phyloP scores from a whole-genome alignment of 2,888 invertebrate species.

The Dasypogon diadema region DNA sequence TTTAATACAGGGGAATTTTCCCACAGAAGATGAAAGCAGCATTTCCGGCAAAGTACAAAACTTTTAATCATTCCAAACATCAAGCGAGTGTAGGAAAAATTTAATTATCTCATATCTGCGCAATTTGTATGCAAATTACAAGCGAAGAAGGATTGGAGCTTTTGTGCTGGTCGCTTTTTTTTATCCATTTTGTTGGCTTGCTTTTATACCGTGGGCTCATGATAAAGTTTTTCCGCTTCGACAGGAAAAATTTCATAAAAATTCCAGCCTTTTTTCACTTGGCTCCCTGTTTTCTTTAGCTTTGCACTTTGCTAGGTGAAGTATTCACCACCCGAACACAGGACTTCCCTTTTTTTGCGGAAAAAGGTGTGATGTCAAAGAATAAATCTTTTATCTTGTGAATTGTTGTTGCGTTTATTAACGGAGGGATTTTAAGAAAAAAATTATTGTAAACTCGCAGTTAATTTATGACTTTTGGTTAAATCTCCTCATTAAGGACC shows the following conservation, averaged over 20 bases:
- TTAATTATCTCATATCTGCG: conserved; percentile 42
- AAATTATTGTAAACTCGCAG: too few species aligned
- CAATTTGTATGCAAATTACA: conserved; percentile 46
- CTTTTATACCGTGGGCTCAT: conserved; percentile 11
- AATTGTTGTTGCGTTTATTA: too few species aligned
- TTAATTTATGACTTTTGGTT: too few species aligned
- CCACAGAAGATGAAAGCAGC: conserved; percentile 17
- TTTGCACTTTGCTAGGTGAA: too few species aligned
- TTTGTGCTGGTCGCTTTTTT: background rate
- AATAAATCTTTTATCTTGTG: too few species aligned
- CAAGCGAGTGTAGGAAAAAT: conserved; percentile 24
- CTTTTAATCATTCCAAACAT: conserved; percentile 29
- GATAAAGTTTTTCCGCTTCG: conserved; percentile 42
- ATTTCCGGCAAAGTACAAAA: conserved; percentile 2
- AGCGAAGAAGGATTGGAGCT: conserved; percentile 13
- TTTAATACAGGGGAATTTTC: background rate
- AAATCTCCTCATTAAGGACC: too few species aligned
- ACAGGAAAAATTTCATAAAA: conserved; percentile 44
- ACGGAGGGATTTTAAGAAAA: too few species aligned
- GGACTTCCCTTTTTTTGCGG: too few species aligned
- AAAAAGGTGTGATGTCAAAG: too few species aligned
- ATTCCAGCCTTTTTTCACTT: conserved; percentile 5
- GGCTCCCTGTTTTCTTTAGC: too few species aligned
- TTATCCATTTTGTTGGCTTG: background rate
- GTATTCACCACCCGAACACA: too few species aligned